phyloP scores from a whole-genome alignment of 1,140 invertebrate species.

The Drosophila paulistorum region DNA sequence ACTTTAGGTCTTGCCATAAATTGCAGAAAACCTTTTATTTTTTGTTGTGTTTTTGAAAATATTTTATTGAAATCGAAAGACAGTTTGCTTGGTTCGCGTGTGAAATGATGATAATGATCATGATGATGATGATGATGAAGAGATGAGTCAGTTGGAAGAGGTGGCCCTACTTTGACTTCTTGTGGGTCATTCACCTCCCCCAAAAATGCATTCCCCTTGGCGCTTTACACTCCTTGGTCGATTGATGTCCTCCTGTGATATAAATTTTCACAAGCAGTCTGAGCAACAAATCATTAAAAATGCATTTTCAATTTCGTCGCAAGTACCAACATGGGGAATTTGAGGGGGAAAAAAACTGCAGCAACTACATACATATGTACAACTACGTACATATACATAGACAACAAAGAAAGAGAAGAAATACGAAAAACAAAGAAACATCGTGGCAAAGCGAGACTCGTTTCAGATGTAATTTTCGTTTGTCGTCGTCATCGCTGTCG shows the following conservation, averaged over 20 bases:
- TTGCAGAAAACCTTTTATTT: constrained; percentile 31
- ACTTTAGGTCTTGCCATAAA: constrained; percentile 41
- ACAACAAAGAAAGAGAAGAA: not conserved
- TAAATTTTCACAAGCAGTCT: constrained; percentile 38
- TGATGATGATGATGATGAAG: constrained; percentile 1
- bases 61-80: constrained; percentile 12
- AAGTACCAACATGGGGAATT: constrained; percentile 25
- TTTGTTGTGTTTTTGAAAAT: not conserved
- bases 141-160: constrained; percentile 8
- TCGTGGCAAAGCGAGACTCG: constrained; percentile 22
- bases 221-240: constrained; percentile 23
- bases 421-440: not conserved
- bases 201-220: not conserved
- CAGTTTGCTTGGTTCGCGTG: constrained; percentile 7
- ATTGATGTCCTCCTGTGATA: constrained; percentile 43
- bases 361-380: constrained; percentile 22
- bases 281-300: constrained; percentile 62
- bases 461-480: constrained; percentile 46
- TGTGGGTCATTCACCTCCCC: constrained; percentile 25
- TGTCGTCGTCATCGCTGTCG: constrained; percentile 20
- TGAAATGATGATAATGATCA: constrained; percentile 11
- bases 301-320: constrained; percentile 60
- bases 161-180: constrained; percentile 9
- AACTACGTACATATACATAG: constrained; percentile 7
- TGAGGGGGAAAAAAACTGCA: not conserved